These are phyloP conservation scores for Podiceps cristatus DNA, from an alignment of 2,113 vertebrate genomes.

Conservation along the genomic window DNA sequence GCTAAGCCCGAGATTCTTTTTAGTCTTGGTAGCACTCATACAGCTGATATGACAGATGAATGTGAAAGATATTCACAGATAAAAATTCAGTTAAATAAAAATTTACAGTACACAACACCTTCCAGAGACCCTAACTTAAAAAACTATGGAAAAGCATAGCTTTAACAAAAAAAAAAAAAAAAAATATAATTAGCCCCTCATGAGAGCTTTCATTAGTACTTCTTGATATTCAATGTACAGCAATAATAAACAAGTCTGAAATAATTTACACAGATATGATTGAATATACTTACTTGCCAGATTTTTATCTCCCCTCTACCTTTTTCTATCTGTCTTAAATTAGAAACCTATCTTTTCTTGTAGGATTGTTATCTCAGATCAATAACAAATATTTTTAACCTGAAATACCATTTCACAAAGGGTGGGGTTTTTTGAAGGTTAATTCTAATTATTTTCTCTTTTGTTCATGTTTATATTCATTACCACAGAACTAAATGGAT, in stretches of 20 bases:
- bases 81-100: background rate
- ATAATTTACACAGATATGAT: background rate
- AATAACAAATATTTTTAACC: background rate
- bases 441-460: background rate
- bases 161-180: background rate
- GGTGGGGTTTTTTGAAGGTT: accelerated
- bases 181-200: background rate
- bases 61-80: background rate
- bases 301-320: background rate
- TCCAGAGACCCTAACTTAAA: background rate
- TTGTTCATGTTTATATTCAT: background rate
- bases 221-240: background rate
- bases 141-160: background rate
- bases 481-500: background rate
- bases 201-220: background rate
- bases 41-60: background rate
- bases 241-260: background rate
- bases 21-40: background rate
- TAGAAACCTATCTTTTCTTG: background rate
- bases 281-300: background rate
- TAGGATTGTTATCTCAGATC: background rate
- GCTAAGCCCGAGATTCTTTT: background rate
- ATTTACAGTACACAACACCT: background rate
- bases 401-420: background rate
- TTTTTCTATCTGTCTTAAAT: background rate